Evolutionary conservation across 2,113 vertebrate genomes (phyloP).

Genomic region (Chaetura pelagica): DNA sequence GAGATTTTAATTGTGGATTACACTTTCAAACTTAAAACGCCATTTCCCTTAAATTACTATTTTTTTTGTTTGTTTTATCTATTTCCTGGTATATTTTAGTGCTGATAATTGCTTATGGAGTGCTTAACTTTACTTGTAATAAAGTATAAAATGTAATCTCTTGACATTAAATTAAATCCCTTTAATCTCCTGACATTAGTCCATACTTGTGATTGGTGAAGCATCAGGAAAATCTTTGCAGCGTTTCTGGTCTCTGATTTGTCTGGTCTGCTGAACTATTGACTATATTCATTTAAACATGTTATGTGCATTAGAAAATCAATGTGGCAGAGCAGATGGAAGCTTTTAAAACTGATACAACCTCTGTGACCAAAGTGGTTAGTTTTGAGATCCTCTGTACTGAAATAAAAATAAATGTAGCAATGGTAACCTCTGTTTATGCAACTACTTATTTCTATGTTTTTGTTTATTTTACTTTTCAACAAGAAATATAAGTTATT

Average conservation of each 20-base stretch:
- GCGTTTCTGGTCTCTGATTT: conserved; percentile 18
- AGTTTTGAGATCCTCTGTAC: background rate
- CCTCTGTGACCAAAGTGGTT: conserved; percentile 44
- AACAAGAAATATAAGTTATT: background rate
- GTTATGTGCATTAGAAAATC: conserved; percentile 67
- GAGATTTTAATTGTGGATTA: background rate
- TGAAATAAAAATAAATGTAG: background rate
- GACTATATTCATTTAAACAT: conserved; percentile 55
- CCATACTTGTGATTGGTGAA: background rate
- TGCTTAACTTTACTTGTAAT: background rate
- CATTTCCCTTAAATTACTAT: background rate
- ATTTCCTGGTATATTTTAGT: background rate
- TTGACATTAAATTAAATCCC: background rate
- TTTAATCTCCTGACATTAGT: conserved; percentile 2
- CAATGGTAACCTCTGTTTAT: background rate
- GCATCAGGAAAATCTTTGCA: background rate
- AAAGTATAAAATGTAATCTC: background rate
- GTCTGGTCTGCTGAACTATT: conserved; percentile 55
- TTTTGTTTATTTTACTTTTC: background rate
- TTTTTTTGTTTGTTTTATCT: background rate
- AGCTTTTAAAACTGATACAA: conserved; percentile 35
- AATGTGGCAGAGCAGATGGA: conserved; percentile 59
- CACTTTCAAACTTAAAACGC: background rate
- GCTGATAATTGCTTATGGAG: background rate
- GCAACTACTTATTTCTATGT: background rate